phyloP scores from a whole-genome alignment of 2,797 vertebrate genomes.

The Telmatherina bonti region DNA sequence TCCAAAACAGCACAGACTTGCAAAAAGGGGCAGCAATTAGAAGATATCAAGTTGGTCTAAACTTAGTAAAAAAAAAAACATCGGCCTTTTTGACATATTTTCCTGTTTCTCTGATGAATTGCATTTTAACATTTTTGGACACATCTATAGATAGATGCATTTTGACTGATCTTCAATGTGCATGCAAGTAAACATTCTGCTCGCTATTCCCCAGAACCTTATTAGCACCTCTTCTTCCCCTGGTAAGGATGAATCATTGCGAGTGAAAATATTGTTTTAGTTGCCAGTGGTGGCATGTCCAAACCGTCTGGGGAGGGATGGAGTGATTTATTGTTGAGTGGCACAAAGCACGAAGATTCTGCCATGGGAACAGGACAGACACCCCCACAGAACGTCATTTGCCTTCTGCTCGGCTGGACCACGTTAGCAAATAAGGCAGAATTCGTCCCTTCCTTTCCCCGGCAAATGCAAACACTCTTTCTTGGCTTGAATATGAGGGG shows the following conservation, averaged over 20 bases:
- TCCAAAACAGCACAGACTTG: constrained; percentile 29
- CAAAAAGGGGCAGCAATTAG: constrained; percentile 28
- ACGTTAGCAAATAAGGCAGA: constrained; percentile 76
- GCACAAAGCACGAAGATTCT: constrained; percentile 69
- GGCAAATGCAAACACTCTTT: constrained; percentile 26
- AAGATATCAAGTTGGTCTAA: constrained; percentile 48
- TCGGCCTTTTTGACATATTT: constrained; percentile 46
- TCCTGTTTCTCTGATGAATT: constrained; percentile 8
- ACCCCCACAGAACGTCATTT: constrained; percentile 68
- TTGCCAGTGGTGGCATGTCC: constrained; percentile 74
- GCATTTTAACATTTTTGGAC: no score
- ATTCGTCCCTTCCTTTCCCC: constrained; percentile 49
- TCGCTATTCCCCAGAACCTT: constrained; percentile 73
- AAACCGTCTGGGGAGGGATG: constrained; percentile 61
- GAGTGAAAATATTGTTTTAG: constrained; percentile 80
- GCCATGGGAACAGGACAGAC: constrained; percentile 74
- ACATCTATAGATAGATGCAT: not conserved
- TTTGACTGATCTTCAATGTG: not conserved
- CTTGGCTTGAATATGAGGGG: constrained; percentile 48
- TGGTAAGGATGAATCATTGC: constrained; percentile 80
- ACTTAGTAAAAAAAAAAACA: constrained; percentile 37
- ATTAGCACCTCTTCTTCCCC: constrained; percentile 76
- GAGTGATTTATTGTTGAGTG: constrained; percentile 79
- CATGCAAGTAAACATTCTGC: constrained; percentile 34
- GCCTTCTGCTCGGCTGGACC: constrained; percentile 74